Base-by-base conservation (phyloP, 2,113 vertebrate genomes). In the Ceratotherium simum region DNA sequence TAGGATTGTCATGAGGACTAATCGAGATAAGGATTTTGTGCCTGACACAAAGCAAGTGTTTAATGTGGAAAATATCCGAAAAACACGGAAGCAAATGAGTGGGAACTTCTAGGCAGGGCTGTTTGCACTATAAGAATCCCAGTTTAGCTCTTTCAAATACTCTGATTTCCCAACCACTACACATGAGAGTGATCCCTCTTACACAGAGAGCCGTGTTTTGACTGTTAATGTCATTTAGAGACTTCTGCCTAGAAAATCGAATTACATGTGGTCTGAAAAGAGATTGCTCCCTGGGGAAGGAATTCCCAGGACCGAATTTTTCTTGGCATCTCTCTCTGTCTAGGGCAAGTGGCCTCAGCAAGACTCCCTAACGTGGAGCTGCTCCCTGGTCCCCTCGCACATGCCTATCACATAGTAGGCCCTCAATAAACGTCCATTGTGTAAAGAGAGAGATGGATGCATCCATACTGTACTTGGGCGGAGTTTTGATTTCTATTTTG, bases 171-270 rank as follows among this genome's bases (percentile, higher is more conserved):
- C 56, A 5, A 23, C 67, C 36, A 1, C 62, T 70, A 39, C 25
- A 69, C 11, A 0, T 14, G 64, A 69, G 48, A 6, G 5, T 12
- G 27, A 11, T 8, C 1, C 4, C 25, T 23, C 18, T 16, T 10
- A 8, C 14, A 62, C 29, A 82, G 23, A 64, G 23, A 29, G n/a
- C 79, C 60, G 5, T 4, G 10, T n/a, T 54, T 10, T 48, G 14
- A 51, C 14, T 56, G 27, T 36, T 56, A 10, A 1, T 67, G 16
- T 39, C 42, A 20, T 12, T 23, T 23, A 31, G 54, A n/a, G 18
- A 36, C 21, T 17, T 42, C 5, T 0, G 0, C 64, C 48, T 80
- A 23, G 25, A 39, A 92, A 83, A n/a, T 20, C 60, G 9, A 51
- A 70, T 73, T 51, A 46, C 0, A 0, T 51, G 60, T 16, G 13